phyloP scores from a whole-genome alignment of 92 coral and sea anemone genomes.

The Umimayanthus kanabou region DNA sequence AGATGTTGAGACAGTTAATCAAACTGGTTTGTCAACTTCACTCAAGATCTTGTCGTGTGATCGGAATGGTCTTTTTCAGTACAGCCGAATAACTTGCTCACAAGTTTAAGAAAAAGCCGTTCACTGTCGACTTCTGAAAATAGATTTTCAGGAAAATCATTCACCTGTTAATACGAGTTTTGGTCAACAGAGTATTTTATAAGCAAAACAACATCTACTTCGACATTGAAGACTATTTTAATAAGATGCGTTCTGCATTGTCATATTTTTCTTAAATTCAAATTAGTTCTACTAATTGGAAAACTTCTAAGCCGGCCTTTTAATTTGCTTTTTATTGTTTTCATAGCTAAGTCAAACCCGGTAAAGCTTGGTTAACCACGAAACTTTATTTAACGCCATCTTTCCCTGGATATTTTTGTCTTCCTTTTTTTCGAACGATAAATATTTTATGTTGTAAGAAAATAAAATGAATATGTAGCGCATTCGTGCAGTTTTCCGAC shows the following conservation, averaged over 20 bases:
- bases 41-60: too few relatives aligned
- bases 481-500: not conserved
- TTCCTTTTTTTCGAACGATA: not conserved
- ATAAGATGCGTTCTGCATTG: not conserved
- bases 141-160: not conserved
- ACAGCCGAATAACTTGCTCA: too few relatives aligned
- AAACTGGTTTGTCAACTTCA: too few relatives aligned
- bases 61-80: too few relatives aligned
- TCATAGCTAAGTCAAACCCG: not conserved
- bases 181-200: not conserved
- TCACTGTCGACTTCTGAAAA: not conserved
- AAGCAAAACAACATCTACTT: slow-evolving; percentile 1
- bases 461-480: not conserved
- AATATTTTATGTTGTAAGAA: slow-evolving; percentile 22
- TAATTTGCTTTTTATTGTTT: not conserved
- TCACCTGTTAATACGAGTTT: not conserved
- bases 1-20: too few relatives aligned
- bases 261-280: slow-evolving; percentile 22
- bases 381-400: not conserved
- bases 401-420: not conserved
- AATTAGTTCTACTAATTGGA: slow-evolving; percentile 34
- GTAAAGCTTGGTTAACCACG: slow-evolving; percentile 32
- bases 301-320: slow-evolving; percentile 9
- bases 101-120: too few relatives aligned
- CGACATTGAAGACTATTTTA: not conserved